Conservation (phyloP, 2,888 invertebrate species). For the Dolichopus griseipennis region DNA sequence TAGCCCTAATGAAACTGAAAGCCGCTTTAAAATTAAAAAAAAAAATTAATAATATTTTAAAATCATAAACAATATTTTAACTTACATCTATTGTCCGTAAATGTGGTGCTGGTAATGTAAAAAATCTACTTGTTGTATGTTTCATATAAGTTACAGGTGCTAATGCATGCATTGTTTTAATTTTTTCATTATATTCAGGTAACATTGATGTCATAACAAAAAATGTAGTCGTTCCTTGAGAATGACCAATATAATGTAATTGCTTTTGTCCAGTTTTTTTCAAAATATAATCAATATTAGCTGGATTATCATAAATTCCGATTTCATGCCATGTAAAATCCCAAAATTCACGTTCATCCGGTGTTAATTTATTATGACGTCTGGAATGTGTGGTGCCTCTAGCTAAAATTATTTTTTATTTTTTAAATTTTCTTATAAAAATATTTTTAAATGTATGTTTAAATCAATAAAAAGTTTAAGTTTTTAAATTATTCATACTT, state of each 20-base stretch:
- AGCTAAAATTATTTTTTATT: neutral
- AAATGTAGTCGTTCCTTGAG: conserved; percentile 48
- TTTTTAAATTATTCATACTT: conserved; percentile 39
- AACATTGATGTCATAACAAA: conserved; percentile 42
- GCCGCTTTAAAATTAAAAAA: neutral
- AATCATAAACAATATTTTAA: neutral
- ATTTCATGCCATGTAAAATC: conserved; percentile 52
- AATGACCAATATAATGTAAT: conserved; percentile 55
- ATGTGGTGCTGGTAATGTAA: conserved; percentile 39
- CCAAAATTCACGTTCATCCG: conserved; percentile 46
- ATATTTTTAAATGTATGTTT: no score
- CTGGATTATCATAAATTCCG: conserved; percentile 50
- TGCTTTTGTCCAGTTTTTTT: conserved; percentile 42
- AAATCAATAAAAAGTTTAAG: neutral
- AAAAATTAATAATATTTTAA: neutral
- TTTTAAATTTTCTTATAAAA: neutral
- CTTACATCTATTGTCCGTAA: conserved; percentile 22
- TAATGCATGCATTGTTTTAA: conserved; percentile 45
- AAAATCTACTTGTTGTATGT: conserved; percentile 44
- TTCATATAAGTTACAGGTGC: conserved; percentile 61
- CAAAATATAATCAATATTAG: conserved; percentile 52
- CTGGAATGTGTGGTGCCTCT: conserved; percentile 61
- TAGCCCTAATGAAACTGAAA: neutral
- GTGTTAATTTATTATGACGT: conserved; percentile 44
- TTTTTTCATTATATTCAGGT: conserved; percentile 45